These are phyloP conservation scores for Branchellion lobata DNA, from an alignment of 2,888 invertebrate species.

Conservation along the genomic window DNA sequence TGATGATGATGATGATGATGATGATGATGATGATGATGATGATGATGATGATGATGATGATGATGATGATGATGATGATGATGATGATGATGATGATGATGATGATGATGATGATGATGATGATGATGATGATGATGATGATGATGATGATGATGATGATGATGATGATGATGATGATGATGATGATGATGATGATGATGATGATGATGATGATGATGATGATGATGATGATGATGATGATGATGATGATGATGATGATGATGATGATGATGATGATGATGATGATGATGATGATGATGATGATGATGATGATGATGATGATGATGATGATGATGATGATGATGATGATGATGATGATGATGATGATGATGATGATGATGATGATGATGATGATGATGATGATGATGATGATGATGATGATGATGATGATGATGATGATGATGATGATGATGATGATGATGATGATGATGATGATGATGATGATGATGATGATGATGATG, in stretches of 20 bases:
- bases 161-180: neutral
- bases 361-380: neutral
- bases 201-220: neutral
- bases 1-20: neutral
- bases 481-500: neutral
- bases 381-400: neutral
- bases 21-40: neutral
- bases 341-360: constrained; percentile 1
- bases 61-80: neutral
- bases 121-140: neutral
- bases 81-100: neutral
- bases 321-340: neutral
- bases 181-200: neutral
- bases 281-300: neutral
- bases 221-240: constrained; percentile 1
- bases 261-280: neutral
- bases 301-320: neutral
- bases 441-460: neutral
- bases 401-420: neutral
- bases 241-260: neutral
- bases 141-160: neutral
- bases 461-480: constrained; percentile 1
- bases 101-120: constrained; percentile 1
- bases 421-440: neutral
- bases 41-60: neutral